Percentiles rank a stretch among this genome's conserved stretches.
These are phyloP conservation scores for Electrophaes corylata DNA, from an alignment of 2,888 invertebrate genomes.

Conservation along the genomic window DNA sequence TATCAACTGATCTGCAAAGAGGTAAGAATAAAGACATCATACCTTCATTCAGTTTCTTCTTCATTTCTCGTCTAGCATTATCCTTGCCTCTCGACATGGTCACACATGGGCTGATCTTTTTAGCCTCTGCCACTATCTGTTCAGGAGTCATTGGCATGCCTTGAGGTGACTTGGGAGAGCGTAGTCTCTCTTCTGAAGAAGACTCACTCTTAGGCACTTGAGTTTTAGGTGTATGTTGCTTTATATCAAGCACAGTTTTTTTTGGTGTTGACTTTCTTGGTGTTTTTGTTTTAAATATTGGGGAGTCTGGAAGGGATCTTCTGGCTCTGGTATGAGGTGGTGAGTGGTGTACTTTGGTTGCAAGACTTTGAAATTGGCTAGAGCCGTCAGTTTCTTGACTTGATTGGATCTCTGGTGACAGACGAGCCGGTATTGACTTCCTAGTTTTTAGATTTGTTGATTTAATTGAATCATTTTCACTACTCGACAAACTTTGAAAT, in stretches of 20 bases:
- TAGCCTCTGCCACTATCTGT: constrained; percentile 52
- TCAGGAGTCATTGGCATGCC: constrained; percentile 56
- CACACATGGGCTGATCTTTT: constrained; percentile 82
- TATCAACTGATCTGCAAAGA: no score
- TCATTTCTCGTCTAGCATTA: constrained; percentile 84
- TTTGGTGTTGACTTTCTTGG: constrained; percentile 20
- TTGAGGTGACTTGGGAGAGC: constrained; percentile 59
- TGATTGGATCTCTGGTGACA: constrained; percentile 1
- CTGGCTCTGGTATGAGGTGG: constrained; percentile 25
- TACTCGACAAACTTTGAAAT: constrained; percentile 45
- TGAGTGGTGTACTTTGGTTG: background rate
- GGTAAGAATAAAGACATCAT: constrained; percentile 11
- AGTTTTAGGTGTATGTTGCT: constrained; percentile 51
- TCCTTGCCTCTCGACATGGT: constrained; percentile 85
- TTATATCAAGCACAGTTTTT: constrained; percentile 21
- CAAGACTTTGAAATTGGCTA: background rate
- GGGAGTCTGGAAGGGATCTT: constrained; percentile 37
- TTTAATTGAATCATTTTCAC: constrained; percentile 39
- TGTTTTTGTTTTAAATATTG: constrained; percentile 20
- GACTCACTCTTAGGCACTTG: constrained; percentile 68
- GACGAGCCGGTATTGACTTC: constrained; percentile 1
- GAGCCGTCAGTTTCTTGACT: constrained; percentile 15
- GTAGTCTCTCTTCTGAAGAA: constrained; percentile 63
- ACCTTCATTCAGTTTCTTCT: constrained; percentile 72
- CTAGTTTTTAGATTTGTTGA: background rate